A percentile compares a stretch with the other conserved stretches of the same genome.
phyloP scores from a whole-genome alignment of 2,113 vertebrate species.

The Phyllostomus hastatus region DNA sequence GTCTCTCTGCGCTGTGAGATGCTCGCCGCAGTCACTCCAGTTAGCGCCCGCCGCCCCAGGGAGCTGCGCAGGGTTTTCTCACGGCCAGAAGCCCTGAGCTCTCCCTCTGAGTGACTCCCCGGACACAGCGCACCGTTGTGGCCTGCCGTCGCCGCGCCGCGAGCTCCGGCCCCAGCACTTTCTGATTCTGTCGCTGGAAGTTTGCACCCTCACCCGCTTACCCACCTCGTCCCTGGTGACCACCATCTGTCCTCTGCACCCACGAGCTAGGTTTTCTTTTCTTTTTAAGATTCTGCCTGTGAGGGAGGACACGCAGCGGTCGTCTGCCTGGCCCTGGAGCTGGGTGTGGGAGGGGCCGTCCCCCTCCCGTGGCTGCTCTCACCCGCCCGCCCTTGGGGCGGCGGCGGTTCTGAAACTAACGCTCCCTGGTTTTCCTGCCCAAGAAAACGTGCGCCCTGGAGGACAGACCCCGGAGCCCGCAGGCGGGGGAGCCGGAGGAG shows the following conservation, averaged over 20 bases:
- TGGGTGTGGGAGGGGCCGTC: neutral
- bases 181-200: neutral
- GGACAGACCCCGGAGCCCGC: neutral
- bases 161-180: fast-evolving
- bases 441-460: neutral
- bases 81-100: neutral
- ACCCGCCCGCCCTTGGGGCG: too few relatives aligned
- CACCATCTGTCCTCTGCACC: neutral
- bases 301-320: neutral
- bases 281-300: neutral
- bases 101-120: neutral
- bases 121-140: fast-evolving
- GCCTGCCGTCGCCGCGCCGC: neutral
- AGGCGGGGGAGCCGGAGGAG: neutral
- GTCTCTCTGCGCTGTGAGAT: neutral
- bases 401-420: neutral
- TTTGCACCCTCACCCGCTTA: neutral
- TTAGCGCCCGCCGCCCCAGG: too few relatives aligned
- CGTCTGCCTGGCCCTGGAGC: neutral
- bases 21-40: neutral
- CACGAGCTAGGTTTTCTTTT: too few relatives aligned
- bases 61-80: neutral
- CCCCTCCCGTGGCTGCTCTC: neutral
- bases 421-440: neutral
- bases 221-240: too few relatives aligned